Evolutionary conservation across 2,113 vertebrate genomes (phyloP).

Genomic region (Elaphurus davidianus): DNA sequence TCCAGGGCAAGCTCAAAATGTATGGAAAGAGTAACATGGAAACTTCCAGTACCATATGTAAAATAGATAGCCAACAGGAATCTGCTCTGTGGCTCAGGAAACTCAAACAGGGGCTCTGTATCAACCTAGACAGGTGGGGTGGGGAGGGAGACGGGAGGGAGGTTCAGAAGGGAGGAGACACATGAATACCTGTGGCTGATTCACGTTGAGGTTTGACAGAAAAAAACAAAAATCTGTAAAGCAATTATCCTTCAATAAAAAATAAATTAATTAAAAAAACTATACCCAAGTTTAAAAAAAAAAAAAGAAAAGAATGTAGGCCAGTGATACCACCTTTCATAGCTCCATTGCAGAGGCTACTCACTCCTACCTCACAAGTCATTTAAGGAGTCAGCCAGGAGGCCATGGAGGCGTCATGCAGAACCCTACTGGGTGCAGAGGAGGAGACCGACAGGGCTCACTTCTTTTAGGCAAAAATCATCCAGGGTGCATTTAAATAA

Average conservation of each 20-base stretch:
- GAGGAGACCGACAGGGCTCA: not conserved
- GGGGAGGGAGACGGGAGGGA: not conserved
- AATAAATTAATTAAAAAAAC: not conserved
- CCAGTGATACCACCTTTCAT: not conserved
- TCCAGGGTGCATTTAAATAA: not conserved
- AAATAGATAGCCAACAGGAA: not conserved
- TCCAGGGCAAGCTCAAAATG: not conserved
- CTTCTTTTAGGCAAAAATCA: not conserved
- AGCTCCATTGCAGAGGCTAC: not conserved
- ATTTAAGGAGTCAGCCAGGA: not conserved
- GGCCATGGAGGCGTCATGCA: not conserved
- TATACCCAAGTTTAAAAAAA: not conserved
- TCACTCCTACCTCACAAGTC: not conserved
- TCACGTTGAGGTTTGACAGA: not conserved
- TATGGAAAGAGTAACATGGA: not conserved
- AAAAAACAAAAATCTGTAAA: not conserved
- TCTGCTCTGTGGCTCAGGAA: not conserved
- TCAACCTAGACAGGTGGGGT: not conserved
- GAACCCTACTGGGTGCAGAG: not conserved
- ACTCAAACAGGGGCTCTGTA: not conserved
- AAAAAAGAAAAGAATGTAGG: not conserved
- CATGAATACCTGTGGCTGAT: not conserved
- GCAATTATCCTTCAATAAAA: not conserved
- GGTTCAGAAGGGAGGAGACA: not conserved
- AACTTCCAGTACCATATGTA: not conserved